Evolutionary conservation across 30 jellyfish, hydroid and myxozoan genomes (phyloP).

Genomic region (Turritopsis dohrnii): DNA sequence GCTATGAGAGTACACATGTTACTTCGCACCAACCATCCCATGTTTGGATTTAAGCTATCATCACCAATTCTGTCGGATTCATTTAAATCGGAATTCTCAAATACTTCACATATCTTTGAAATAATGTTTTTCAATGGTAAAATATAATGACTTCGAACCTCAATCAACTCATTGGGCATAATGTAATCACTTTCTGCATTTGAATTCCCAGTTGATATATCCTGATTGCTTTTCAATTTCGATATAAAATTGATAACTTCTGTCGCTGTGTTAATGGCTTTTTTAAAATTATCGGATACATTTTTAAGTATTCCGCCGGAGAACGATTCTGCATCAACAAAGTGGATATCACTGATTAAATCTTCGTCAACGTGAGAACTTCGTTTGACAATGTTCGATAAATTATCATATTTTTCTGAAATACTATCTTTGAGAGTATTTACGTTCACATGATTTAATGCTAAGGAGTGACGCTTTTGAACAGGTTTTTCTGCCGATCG

Average conservation of each 20-base stretch:
- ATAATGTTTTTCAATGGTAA: neutral
- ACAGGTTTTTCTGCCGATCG: too few species aligned
- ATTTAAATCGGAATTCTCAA: neutral
- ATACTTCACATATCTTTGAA: neutral
- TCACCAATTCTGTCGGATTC: constrained; percentile 5
- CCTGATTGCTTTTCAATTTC: neutral
- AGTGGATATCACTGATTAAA: neutral
- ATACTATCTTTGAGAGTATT: neutral
- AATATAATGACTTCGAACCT: neutral
- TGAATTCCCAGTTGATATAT: neutral
- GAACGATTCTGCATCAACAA: too few species aligned
- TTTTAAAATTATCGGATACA: too few species aligned
- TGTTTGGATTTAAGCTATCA: neutral
- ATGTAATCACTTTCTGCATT: neutral
- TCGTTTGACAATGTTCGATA: neutral
- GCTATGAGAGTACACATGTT: constrained; percentile 18
- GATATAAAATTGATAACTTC: neutral
- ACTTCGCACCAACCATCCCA: constrained; percentile 20
- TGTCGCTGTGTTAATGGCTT: neutral
- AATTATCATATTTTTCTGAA: neutral
- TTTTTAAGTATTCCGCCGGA: too few species aligned
- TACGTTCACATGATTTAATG: too few species aligned
- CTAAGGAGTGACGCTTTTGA: too few species aligned
- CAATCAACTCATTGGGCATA: neutral
- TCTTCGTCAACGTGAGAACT: neutral